Conservation (phyloP, 1,140 invertebrate species). For the Arion vulgaris region DNA sequence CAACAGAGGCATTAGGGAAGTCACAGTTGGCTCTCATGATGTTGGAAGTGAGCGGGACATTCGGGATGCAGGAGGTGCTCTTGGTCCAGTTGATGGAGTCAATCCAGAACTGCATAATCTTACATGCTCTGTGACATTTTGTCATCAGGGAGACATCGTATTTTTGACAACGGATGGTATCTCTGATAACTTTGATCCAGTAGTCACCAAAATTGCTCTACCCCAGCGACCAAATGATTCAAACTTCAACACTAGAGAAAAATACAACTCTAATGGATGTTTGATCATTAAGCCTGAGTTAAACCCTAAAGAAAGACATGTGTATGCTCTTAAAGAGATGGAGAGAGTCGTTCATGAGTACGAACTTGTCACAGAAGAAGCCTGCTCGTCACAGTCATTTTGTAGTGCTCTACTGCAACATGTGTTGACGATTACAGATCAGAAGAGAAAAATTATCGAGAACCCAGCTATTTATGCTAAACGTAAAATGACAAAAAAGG, state of each 20-base stretch:
- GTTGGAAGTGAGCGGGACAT: slow-evolving; percentile 91
- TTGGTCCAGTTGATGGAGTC: slow-evolving; percentile 86
- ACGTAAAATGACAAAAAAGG: slow-evolving; percentile 64
- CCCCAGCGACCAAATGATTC: slow-evolving; percentile 69
- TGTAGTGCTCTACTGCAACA: slow-evolving; percentile 71
- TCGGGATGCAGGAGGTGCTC: slow-evolving; percentile 89
- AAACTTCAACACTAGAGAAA: slow-evolving; percentile 44
- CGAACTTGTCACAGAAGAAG: slow-evolving; percentile 69
- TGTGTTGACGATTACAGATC: slow-evolving; percentile 68
- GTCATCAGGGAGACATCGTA: slow-evolving; percentile 88
- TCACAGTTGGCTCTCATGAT: slow-evolving; percentile 87
- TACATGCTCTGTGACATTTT: slow-evolving; percentile 89
- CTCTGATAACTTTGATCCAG: slow-evolving; percentile 94
- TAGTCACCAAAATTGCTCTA: slow-evolving; percentile 92
- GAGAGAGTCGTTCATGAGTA: slow-evolving; percentile 71
- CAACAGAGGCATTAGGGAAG: slow-evolving; percentile 81
- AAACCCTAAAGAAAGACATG: slow-evolving; percentile 70
- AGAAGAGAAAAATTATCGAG: slow-evolving; percentile 70
- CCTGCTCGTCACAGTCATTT: slow-evolving; percentile 71
- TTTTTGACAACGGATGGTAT: slow-evolving; percentile 94
- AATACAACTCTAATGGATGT: slow-evolving; percentile 44
- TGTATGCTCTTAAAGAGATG: slow-evolving; percentile 73
- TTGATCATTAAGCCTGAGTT: slow-evolving; percentile 67
- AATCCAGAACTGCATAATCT: slow-evolving; percentile 93
- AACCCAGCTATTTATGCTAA: slow-evolving; percentile 68